These are phyloP conservation scores for Rhineura floridana DNA, from an alignment of 2,113 vertebrate species.

Conservation along the genomic window DNA sequence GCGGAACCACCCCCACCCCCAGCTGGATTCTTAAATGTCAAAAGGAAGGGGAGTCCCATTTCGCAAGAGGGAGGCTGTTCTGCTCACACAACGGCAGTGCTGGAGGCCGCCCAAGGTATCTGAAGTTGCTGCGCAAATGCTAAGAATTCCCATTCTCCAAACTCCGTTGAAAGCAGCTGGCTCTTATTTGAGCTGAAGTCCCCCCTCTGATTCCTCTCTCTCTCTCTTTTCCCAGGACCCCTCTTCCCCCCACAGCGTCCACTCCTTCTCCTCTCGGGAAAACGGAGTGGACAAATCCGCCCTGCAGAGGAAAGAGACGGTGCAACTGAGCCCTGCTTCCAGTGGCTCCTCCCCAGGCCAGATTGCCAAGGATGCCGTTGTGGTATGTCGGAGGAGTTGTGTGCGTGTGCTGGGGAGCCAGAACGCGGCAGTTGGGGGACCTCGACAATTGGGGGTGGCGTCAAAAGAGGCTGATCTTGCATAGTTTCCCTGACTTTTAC, in stretches of 20 bases:
- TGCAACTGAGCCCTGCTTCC: constrained; percentile 87
- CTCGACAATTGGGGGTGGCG: too few relatives aligned
- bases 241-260: constrained; percentile 88
- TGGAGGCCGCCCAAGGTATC: too few relatives aligned
- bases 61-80: too few relatives aligned
- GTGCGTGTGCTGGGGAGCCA: neutral
- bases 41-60: too few relatives aligned
- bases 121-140: too few relatives aligned
- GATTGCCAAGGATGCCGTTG: constrained; percentile 81
- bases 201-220: neutral
- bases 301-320: constrained; percentile 80
- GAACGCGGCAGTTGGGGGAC: fast-evolving
- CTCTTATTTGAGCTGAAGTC: too few relatives aligned
- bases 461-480: neutral
- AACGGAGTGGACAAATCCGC: constrained; percentile 87
- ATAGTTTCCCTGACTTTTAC: neutral
- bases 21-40: too few relatives aligned
- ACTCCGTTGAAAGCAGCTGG: too few relatives aligned
- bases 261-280: constrained; percentile 90
- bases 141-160: too few relatives aligned
- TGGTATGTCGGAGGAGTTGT: constrained; percentile 56
- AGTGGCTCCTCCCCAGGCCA: constrained; percentile 85
- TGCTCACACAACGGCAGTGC: too few relatives aligned
- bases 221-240: constrained; percentile 81
- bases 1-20: too few relatives aligned